Percentiles rank a stretch among this genome's conserved stretches.
Evolutionary conservation across 1,140 invertebrate species (phyloP).

Genomic region (Nilaparvata lugens): DNA sequence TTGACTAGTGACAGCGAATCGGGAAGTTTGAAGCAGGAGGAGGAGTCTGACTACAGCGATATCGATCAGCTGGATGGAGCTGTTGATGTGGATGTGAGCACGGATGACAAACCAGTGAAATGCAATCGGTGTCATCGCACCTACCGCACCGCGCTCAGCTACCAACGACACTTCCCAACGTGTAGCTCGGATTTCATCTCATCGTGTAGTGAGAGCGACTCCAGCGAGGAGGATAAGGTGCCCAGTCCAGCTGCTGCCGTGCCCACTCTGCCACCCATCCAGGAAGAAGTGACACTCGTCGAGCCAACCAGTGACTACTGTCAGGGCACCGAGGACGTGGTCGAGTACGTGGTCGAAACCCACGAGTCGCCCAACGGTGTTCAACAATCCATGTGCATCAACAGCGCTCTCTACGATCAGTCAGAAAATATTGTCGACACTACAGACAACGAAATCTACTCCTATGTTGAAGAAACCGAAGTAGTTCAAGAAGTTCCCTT

Average conservation of each 20-base stretch:
- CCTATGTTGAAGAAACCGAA: no score
- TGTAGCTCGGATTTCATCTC: conserved; percentile 55
- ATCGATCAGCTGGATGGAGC: conserved; percentile 58
- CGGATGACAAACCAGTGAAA: conserved; percentile 61
- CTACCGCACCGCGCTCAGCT: conserved; percentile 80
- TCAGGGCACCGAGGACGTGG: background rate
- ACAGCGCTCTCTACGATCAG: background rate
- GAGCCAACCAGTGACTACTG: background rate
- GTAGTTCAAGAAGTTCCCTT: no score
- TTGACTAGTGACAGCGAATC: conserved; percentile 32
- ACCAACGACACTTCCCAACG: conserved; percentile 65
- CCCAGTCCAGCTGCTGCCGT: background rate
- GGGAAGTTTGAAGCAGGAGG: conserved; percentile 13
- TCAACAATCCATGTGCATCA: background rate
- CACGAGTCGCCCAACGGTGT: background rate
- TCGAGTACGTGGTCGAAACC: background rate
- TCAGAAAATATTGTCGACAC: no score
- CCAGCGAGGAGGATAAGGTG: conserved; percentile 22
- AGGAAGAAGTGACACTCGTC: background rate
- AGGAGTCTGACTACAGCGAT: background rate
- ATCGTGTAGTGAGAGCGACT: conserved; percentile 67
- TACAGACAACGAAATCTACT: no score
- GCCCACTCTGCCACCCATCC: background rate
- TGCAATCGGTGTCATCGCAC: conserved; percentile 80
- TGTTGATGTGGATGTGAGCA: conserved; percentile 43